A percentile compares a stretch with the other conserved stretches of the same genome.
Conservation (phyloP, 2,797 vertebrate genomes). For the Fistularia tabacaria region DNA sequence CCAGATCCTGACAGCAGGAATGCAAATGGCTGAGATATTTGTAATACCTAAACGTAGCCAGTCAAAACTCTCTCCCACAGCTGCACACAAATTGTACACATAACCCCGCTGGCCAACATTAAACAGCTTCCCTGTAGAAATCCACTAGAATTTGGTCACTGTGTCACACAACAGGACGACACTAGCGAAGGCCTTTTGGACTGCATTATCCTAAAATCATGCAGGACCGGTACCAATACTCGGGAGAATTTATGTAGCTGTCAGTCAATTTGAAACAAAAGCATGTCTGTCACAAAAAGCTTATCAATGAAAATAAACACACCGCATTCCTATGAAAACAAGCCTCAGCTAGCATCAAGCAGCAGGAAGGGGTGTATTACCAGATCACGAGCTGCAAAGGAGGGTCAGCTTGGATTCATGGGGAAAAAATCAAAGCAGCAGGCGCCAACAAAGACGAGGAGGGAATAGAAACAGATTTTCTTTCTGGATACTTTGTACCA, state of each 20-base stretch:
- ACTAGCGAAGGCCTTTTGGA: slow-evolving; percentile 8
- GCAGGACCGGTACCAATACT: slow-evolving; percentile 16
- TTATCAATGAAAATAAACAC: slow-evolving; percentile 54
- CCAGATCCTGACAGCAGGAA: slow-evolving; percentile 60
- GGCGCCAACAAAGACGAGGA: no score
- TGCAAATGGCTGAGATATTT: slow-evolving; percentile 70
- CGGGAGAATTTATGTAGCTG: slow-evolving; percentile 36
- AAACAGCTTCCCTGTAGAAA: slow-evolving; percentile 52
- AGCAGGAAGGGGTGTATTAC: not conserved
- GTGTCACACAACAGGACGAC: slow-evolving; percentile 34
- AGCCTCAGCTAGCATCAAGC: slow-evolving; percentile 43
- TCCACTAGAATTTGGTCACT: slow-evolving; percentile 25
- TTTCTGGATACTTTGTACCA: no score
- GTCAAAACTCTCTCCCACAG: slow-evolving; percentile 65
- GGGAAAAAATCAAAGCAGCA: not conserved
- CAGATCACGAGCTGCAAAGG: slow-evolving; percentile 9
- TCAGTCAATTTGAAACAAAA: slow-evolving; percentile 52
- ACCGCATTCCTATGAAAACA: slow-evolving; percentile 50
- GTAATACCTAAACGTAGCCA: slow-evolving; percentile 73
- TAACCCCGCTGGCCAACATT: slow-evolving; percentile 39
- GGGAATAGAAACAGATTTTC: no score
- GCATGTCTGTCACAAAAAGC: slow-evolving; percentile 41
- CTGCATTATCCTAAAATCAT: slow-evolving; percentile 35
- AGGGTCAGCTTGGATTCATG: slow-evolving; percentile 13
- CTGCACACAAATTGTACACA: slow-evolving; percentile 65